Evolutionary conservation across 2,888 invertebrate species (phyloP).

Genomic region (Lasioglossum vierecki): DNA sequence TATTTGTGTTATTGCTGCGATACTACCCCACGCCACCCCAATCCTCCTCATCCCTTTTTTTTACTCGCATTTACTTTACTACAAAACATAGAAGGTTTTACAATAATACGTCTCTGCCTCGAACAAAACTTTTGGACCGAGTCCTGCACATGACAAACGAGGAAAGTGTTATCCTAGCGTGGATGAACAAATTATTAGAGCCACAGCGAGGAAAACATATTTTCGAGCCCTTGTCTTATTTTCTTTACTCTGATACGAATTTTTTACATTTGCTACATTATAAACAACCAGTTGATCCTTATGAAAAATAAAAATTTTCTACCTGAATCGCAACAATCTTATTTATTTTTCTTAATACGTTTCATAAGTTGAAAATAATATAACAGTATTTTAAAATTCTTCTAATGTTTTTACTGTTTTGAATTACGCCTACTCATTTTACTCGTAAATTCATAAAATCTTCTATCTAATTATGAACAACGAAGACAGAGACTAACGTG

Average conservation of each 20-base stretch:
- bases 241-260: background rate
- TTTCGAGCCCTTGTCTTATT: background rate
- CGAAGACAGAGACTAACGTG: too few species aligned
- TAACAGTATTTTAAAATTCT: too few species aligned
- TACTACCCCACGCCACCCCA: background rate
- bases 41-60: background rate
- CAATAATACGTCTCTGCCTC: background rate
- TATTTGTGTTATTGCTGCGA: conserved; percentile 43
- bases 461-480: too few species aligned
- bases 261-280: background rate
- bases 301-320: too few species aligned
- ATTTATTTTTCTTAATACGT: too few species aligned
- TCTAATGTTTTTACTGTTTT: too few species aligned
- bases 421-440: too few species aligned
- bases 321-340: too few species aligned
- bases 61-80: background rate
- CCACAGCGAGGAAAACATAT: background rate
- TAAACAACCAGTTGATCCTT: too few species aligned
- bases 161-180: background rate
- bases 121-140: background rate
- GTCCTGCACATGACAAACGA: background rate
- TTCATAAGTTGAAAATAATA: too few species aligned
- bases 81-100: background rate
- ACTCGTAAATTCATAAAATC: too few species aligned
- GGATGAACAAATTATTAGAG: background rate